Conservation (phyloP, 2,113 vertebrate species). For the Channa maculata region DNA sequence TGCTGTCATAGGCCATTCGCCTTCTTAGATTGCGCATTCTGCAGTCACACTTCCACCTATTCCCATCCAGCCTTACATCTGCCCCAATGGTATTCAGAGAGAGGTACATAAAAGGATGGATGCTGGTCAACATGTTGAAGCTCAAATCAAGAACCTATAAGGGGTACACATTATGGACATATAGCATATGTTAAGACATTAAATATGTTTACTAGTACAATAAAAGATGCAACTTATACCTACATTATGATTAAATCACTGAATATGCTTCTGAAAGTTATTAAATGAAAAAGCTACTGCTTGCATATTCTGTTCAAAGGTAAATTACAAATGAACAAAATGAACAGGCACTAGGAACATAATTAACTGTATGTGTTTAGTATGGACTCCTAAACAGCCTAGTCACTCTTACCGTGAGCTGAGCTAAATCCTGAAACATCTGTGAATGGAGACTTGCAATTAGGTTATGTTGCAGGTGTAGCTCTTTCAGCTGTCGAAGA, state of each 20-base stretch:
- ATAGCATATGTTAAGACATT: neutral
- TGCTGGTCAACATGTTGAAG: slow-evolving; percentile 83
- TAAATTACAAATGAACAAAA: too few species aligned
- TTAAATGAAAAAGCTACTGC: too few species aligned
- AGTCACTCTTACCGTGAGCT: slow-evolving; percentile 83
- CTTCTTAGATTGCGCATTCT: slow-evolving; percentile 72
- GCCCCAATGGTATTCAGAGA: slow-evolving; percentile 79
- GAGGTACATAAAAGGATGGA: slow-evolving; percentile 77
- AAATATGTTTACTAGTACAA: neutral
- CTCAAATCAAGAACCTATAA: slow-evolving; percentile 88
- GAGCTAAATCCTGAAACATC: slow-evolving; percentile 83
- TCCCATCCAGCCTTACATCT: slow-evolving; percentile 75
- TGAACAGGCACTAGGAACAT: neutral
- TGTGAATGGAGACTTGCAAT: slow-evolving; percentile 84
- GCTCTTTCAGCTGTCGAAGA: slow-evolving; percentile 81
- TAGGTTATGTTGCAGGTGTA: slow-evolving; percentile 86
- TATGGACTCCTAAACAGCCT: neutral
- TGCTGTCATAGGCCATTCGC: slow-evolving; percentile 74
- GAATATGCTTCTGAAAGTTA: too few species aligned
- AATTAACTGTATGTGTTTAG: neutral
- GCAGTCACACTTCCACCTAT: slow-evolving; percentile 84
- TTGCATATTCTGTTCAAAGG: too few species aligned
- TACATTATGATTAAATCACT: too few species aligned
- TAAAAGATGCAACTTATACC: too few species aligned
- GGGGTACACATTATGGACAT: slow-evolving; percentile 25